Base-by-base conservation (phyloP, 2,888 invertebrate species). In the Drosophila mulleri region DNA sequence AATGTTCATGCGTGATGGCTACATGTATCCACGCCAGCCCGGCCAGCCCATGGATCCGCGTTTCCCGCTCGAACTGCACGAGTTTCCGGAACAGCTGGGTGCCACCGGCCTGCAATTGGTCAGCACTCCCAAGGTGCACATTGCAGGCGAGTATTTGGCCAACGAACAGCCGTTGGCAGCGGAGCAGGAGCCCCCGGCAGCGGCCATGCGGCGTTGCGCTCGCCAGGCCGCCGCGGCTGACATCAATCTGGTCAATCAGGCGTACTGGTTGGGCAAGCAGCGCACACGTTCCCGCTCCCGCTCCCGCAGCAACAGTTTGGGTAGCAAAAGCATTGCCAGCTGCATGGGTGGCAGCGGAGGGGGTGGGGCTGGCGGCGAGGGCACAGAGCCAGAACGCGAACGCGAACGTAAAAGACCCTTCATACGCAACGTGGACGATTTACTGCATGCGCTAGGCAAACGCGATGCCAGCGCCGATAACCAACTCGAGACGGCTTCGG, bases 31-130 rank as follows among this genome's bases (percentile, higher is more conserved):
- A 1, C 90, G 92, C 5, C 92, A 92, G 60, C 88, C 92, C 14
- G 92, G 92, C 6, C 92, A 92, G 60, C 52, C 86, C 4, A 92
- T 92, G 91, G 92, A 92, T 82, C 92, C 92, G 12, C 89, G 92
- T 18, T 92, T 84, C 48, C 92, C 92, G 35, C 91, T 92, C 57
- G 92, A 92, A 65, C 69, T 92, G 48, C 92, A 92, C 61, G 92
- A 92, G 45, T 92, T 92, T 67, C 91, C 92, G 1, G 79, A 91
- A 60, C 85, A 91, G 57, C 86, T 91, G 7, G 92, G 92, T n/a
- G 89, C 92, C 60, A 88, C 91, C 20, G 91, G 91, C 0, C 70
- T 91, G 39, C 91, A 91, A 58, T 57, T 91, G 81, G 91, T 91
- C 9, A 77, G 78, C 47, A 83, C 92, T 3, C 92, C 92, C 45